phyloP scores from a whole-genome alignment of 1,140 invertebrate species.

The Eurytemora carolleeae region DNA sequence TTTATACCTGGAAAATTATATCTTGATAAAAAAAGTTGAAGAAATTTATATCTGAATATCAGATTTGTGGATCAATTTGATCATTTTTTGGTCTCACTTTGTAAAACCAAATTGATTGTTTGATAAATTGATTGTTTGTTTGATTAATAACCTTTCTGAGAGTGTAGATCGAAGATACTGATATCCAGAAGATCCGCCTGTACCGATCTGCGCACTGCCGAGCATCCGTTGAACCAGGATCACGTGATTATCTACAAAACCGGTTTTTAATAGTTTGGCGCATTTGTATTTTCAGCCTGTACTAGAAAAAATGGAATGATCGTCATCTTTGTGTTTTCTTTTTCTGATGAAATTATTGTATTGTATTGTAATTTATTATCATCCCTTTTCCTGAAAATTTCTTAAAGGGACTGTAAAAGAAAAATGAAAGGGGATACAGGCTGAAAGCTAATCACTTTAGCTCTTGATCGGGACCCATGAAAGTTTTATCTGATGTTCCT shows the following conservation, averaged over 20 bases:
- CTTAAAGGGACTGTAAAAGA: too few species aligned
- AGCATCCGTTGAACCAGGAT: constrained; percentile 99
- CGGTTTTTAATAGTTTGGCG: background rate
- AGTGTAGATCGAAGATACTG: constrained; percentile 93
- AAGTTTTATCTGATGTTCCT: too few species aligned
- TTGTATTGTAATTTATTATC: background rate
- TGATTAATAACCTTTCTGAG: constrained; percentile 41
- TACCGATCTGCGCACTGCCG: constrained; percentile 83
- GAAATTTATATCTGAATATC: background rate
- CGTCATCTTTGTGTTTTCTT: background rate
- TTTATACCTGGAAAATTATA: constrained; percentile 84
- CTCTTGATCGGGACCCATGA: too few species aligned
- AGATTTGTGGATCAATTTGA: too few species aligned
- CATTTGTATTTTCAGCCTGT: too few species aligned
- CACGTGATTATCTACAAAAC: constrained; percentile 75
- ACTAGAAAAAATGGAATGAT: background rate
- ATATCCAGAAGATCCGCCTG: constrained; percentile 93
- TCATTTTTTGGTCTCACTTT: too few species aligned
- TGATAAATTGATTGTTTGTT: constrained; percentile 1
- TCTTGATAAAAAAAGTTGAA: constrained; percentile 17
- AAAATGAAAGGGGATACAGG: too few species aligned
- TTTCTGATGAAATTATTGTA: background rate
- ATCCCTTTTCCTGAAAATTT: too few species aligned
- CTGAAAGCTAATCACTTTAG: too few species aligned
- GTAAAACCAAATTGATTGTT: too few species aligned